Base-by-base conservation (phyloP, 1,140 invertebrate species). In the Helicoverpa armigera region DNA sequence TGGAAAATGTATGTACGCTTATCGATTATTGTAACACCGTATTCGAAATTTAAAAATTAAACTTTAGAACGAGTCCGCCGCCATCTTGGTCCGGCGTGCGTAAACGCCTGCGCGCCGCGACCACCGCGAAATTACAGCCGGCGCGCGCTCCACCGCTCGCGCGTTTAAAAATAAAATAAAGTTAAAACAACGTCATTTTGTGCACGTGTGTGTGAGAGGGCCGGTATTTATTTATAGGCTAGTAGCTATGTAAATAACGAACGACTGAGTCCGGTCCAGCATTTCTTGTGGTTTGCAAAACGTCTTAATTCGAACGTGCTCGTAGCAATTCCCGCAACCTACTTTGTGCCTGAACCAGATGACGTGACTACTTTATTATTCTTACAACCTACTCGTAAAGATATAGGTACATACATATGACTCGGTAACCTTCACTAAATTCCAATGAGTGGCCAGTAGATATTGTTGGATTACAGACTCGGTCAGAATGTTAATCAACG, bases 111-210 rank as follows among this genome's bases (percentile, higher is more conserved):
- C 89, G 91, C 92, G 90, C 91, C 87, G 87, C 91, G 93, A 92
- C 83, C 89, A 90, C 86, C 92, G 93, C 93, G 92, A 95, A 95
- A 94, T 95, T 95, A 94, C 93, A 93, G 87, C 86, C 91, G 72
- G 90, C 87, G 87, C 86, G 90, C 86, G 90, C 90, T 82, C 91
- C 84, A 82, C 87, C 91, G 90, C 89, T 86, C 81, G 88, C 88
- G 89, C 80, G 92, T 92, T 92, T 94, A 94, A 94, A 94, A 94
- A 94, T 94, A 94, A 94, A 94, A 94, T 94, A 94, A 94, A 94
- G 89, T 91, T 94, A 93, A 94, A 94, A 92, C 93, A 94, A 92
- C 93, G 92, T 93, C 93, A 94, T 92, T 90, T 92, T 93, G 87
- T 92, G 90, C 89, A 93, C 91, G 91, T 94, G 93, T 94, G 93